A percentile compares a stretch with the other conserved stretches of the same genome.
phyloP scores from a whole-genome alignment of 2,113 vertebrate genomes.

The Pangasianodon gigas region DNA sequence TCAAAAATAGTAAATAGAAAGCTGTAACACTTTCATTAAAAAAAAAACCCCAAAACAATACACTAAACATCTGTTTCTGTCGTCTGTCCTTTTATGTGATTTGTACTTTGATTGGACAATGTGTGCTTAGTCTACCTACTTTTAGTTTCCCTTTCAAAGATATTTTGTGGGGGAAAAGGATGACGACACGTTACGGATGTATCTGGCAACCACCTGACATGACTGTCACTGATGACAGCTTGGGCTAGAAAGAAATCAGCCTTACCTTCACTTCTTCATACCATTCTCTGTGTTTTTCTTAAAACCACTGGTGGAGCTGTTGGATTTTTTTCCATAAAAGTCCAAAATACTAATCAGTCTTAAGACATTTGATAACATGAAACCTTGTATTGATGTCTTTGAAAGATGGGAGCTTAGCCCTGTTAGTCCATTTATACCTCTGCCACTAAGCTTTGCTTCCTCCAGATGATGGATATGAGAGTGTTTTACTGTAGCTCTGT shows the following conservation, averaged over 20 bases:
- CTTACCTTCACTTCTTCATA: background rate
- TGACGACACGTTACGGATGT: background rate
- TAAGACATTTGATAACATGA: background rate
- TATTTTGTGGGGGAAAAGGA: background rate
- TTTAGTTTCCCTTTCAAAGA: background rate
- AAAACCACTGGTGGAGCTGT: background rate
- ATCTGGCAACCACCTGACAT: background rate
- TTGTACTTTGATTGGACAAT: background rate
- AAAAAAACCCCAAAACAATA: background rate
- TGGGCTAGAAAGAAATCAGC: background rate
- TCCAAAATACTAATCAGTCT: background rate
- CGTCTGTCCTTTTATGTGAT: background rate
- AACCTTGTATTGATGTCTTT: background rate
- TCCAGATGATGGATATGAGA: background rate
- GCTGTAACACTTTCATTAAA: background rate
- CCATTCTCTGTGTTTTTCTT: background rate
- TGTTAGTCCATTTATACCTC: background rate
- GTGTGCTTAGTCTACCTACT: background rate
- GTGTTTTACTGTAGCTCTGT: background rate
- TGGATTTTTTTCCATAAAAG: background rate
- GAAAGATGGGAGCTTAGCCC: background rate
- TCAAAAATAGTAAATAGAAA: background rate
- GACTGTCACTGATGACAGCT: background rate
- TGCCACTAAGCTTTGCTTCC: background rate
- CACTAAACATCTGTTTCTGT: background rate